Evolutionary conservation across 37 sponge, comb jelly and placozoan species (phyloP).

Genomic region (Cliona cf. orientalis): DNA sequence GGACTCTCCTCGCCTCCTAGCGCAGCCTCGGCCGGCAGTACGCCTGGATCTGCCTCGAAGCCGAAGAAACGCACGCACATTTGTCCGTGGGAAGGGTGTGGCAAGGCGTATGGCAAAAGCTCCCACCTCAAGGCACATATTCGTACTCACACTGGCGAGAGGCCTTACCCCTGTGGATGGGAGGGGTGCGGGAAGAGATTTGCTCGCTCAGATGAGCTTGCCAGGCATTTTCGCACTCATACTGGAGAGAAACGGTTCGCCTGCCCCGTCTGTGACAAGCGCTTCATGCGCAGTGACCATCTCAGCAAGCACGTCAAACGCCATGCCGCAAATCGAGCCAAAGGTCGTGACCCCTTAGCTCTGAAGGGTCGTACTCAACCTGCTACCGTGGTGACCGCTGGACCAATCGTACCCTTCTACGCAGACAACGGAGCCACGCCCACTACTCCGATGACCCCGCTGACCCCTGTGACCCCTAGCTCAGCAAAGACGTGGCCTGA

Average conservation of each 20-base stretch:
- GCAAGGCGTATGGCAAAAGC: slow-evolving; percentile 97
- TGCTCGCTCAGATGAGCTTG: slow-evolving; percentile 98
- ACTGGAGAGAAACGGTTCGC: slow-evolving; percentile 98
- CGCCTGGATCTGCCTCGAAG: slow-evolving; percentile 23
- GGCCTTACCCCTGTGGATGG: slow-evolving; percentile 97
- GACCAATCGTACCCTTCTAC: not conserved
- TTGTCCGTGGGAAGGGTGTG: slow-evolving; percentile 91
- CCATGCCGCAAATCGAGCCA: slow-evolving; percentile 78
- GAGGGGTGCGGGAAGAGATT: slow-evolving; percentile 92
- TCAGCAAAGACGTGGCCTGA: slow-evolving; percentile 27
- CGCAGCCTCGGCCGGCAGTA: slow-evolving; percentile 6
- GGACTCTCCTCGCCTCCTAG: slow-evolving; percentile 10
- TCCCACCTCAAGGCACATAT: slow-evolving; percentile 99
- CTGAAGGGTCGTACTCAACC: slow-evolving; percentile 3
- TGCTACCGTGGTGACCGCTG: slow-evolving; percentile 7
- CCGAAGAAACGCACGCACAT: slow-evolving; percentile 84
- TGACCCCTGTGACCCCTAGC: not conserved
- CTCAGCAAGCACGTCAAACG: slow-evolving; percentile 96
- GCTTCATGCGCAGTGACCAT: slow-evolving; percentile 99
- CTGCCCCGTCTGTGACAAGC: slow-evolving; percentile 95
- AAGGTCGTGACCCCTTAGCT: slow-evolving; percentile 52
- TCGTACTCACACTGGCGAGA: slow-evolving; percentile 97
- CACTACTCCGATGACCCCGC: slow-evolving; percentile 1
- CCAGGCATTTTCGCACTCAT: slow-evolving; percentile 97
- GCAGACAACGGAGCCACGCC: slow-evolving; percentile 9